Evolutionary conservation across 2,888 invertebrate genomes (phyloP).

Genomic region (Erebia aethiops): DNA sequence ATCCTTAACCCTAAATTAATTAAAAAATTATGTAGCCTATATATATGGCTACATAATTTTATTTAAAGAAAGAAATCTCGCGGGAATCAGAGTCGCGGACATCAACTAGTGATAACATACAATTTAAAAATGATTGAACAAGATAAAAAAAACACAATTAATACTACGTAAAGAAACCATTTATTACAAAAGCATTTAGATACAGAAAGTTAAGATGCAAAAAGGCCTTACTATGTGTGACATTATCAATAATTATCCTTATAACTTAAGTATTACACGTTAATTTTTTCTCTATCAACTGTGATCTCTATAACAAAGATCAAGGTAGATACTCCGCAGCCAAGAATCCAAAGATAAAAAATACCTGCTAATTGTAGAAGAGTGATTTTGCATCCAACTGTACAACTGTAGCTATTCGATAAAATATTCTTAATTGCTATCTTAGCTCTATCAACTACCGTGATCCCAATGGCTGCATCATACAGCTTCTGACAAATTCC

Average conservation of each 20-base stretch:
- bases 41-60: too few relatives aligned
- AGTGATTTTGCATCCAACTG: conserved; percentile 61
- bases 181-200: too few relatives aligned
- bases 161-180: too few relatives aligned
- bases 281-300: not conserved
- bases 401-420: conserved; percentile 62
- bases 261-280: not conserved
- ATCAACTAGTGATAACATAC: too few relatives aligned
- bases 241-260: not conserved
- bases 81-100: too few relatives aligned
- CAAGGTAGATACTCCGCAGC: conserved; percentile 53
- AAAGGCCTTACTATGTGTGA: not conserved
- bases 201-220: too few relatives aligned
- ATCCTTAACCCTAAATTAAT: too few relatives aligned
- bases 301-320: conserved; percentile 56
- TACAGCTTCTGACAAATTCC: conserved; percentile 63
- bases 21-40: too few relatives aligned
- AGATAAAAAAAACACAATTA: too few relatives aligned
- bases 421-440: conserved; percentile 54
- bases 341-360: conserved; percentile 60
- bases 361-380: conserved; percentile 56
- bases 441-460: conserved; percentile 52
- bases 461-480: conserved; percentile 59
- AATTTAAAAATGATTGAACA: too few relatives aligned
- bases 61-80: too few relatives aligned